Evolutionary conservation across 2,888 invertebrate genomes (phyloP), one percentile per base, ranked within the genome.

Genomic region (Polietes domitor): DNA sequence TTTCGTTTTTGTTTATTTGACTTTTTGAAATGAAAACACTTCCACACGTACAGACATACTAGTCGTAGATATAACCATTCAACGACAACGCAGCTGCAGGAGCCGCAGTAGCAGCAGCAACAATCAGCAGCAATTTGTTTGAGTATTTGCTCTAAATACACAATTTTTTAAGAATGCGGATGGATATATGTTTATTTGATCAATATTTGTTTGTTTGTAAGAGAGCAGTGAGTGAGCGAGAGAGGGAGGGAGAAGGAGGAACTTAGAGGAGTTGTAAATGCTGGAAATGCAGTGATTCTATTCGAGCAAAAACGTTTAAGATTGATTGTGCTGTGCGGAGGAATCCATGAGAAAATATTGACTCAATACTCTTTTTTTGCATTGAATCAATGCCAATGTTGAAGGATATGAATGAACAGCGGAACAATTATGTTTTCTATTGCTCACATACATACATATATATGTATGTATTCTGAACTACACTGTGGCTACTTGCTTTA

Each of bases 1-100:
- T 73, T 73, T 73, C 58, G 58, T 73, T 70, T 43, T 70, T 43
- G 50, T 70, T 70, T 70, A 70, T 70, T 70, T 70, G 70, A 50
- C 70, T 70, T 70, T 70, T 24, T 58, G 58, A 58, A 58, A 58
- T 58, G 58, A 58, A 58, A 58, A 26, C 19, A 58, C 24, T 12
- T 50, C 9, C 58, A 58, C 12, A 58, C 58, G 26, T 24, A 24
- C 26, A 6, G 4, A 47, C 47, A 2, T 47, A n/a, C 47, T n/a
- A n/a, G 1, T 47, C 47, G 47, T 47, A 47, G 47, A 47, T 37
- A 37, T 9, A 37, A 37, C 37, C 1, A 12, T 37, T 32, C 41
- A 47, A n/a, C 47, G 47, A 15, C 26, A 58, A 26, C 26, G 6
- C 58, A 58, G 58, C 58, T 19, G 6, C 24, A 58, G 58, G 24